These are phyloP conservation scores for Apodemia zela DNA, from an alignment of 2,888 invertebrate genomes.

Conservation along the genomic window DNA sequence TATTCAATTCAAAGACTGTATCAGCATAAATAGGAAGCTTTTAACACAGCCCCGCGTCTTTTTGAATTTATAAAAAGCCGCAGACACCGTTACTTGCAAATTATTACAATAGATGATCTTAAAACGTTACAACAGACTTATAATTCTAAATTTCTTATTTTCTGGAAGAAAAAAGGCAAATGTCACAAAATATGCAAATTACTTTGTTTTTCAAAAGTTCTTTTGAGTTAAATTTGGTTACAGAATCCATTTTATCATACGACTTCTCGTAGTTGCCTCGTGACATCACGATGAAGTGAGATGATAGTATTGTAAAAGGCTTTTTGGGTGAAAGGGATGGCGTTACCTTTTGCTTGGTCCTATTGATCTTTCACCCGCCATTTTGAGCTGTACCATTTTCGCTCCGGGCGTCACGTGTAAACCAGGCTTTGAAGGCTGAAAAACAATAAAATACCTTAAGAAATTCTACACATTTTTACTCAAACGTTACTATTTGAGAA, in stretches of 20 bases:
- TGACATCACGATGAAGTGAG: constrained; percentile 54
- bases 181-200: constrained; percentile 40
- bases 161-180: constrained; percentile 27
- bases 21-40: neutral
- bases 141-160: neutral
- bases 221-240: constrained; percentile 52
- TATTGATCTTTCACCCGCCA: constrained; percentile 81
- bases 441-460: constrained; percentile 61
- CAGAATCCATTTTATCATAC: constrained; percentile 60
- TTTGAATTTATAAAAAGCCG: neutral
- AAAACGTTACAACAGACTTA: neutral
- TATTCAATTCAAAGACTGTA: no score
- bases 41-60: neutral
- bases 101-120: neutral
- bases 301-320: constrained; percentile 35
- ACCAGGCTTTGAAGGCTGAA: constrained; percentile 48
- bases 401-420: constrained; percentile 71
- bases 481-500: neutral
- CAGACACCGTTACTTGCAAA: no score
- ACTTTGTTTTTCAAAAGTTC: constrained; percentile 42
- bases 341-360: constrained; percentile 70
- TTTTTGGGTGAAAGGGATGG: constrained; percentile 47
- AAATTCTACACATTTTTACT: neutral
- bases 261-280: constrained; percentile 67
- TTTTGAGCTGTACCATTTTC: constrained; percentile 74